Evolutionary conservation across 2,797 vertebrate species (phyloP).

Genomic region (Sebastes melanostomus): DNA sequence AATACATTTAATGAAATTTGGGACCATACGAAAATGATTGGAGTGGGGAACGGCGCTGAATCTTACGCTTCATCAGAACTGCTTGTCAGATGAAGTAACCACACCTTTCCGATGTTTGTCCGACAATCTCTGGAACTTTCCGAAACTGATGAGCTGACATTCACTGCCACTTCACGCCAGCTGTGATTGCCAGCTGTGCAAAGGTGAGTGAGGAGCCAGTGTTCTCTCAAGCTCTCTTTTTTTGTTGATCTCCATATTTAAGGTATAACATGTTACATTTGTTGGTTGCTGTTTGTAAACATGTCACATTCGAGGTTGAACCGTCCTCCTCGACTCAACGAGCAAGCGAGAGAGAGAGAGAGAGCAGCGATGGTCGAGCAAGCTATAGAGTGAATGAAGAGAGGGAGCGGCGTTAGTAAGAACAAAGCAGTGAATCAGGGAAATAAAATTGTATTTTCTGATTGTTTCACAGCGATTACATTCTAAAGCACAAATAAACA

Average conservation of each 20-base stretch:
- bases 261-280: no score
- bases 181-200: not conserved
- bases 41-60: no score
- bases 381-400: no score
- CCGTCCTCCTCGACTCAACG: no score
- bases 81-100: not conserved
- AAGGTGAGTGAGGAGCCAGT: not conserved
- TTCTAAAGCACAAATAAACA: not conserved
- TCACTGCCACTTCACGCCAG: not conserved
- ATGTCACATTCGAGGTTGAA: no score
- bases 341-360: no score
- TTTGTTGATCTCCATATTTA: no score
- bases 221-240: not conserved
- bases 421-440: not conserved
- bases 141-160: not conserved
- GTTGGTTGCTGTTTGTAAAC: no score
- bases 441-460: not conserved
- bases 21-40: not conserved
- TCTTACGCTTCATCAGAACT: not conserved
- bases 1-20: slow-evolving; percentile 41
- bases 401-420: not conserved
- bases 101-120: not conserved
- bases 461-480: not conserved
- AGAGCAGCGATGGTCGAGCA: no score
- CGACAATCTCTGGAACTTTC: not conserved